A percentile compares a stretch with the other conserved stretches of the same genome.
Conservation (phyloP, 2,888 invertebrate genomes). For the Nineta flava region DNA sequence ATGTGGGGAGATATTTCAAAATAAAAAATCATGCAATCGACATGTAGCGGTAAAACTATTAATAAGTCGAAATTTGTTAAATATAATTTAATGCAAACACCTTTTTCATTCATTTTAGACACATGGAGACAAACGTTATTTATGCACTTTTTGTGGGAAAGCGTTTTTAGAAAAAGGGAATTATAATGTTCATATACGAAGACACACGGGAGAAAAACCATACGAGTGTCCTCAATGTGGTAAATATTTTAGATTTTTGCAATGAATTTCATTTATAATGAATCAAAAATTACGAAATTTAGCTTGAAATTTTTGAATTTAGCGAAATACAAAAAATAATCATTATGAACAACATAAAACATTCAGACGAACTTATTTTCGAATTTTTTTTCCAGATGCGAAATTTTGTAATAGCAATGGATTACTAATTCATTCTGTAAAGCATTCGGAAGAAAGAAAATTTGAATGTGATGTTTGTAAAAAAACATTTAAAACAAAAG, state of each 20-base stretch:
- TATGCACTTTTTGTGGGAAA: constrained; percentile 7
- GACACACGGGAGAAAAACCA: too few relatives aligned
- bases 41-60: too few relatives aligned
- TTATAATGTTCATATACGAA: constrained; percentile 3
- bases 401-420: too few relatives aligned
- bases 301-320: not conserved
- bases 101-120: not conserved
- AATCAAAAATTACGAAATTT: not conserved
- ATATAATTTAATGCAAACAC: too few relatives aligned
- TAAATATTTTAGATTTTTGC: not conserved
- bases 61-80: too few relatives aligned
- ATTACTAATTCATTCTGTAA: not conserved
- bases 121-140: constrained; percentile 5
- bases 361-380: too few relatives aligned
- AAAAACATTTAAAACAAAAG: not conserved
- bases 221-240: too few relatives aligned
- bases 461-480: not conserved
- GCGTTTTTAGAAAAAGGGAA: constrained; percentile 6
- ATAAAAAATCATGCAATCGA: too few relatives aligned
- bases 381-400: not conserved
- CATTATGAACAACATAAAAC: too few relatives aligned
- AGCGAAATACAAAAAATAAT: too few relatives aligned
- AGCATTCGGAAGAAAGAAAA: not conserved
- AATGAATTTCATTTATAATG: not conserved
- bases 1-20: too few relatives aligned